Percentiles rank a stretch among this genome's conserved stretches.
phyloP scores from a whole-genome alignment of 2,797 vertebrate genomes.

The Dicrostonyx torquatus region DNA sequence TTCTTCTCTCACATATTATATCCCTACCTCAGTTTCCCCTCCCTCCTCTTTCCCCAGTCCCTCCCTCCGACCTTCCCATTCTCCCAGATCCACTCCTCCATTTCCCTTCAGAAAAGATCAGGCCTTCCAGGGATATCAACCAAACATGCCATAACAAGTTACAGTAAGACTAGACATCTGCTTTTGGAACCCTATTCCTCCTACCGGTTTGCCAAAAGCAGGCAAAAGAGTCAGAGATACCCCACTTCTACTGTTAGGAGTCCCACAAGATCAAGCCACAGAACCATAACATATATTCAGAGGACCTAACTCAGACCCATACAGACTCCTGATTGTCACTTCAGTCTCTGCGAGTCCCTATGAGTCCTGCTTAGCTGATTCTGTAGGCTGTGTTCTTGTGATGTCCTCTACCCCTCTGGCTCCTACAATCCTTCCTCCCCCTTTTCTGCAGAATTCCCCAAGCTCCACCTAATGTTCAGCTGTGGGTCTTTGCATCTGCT shows the following conservation, averaged over 20 bases:
- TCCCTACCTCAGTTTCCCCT: background rate
- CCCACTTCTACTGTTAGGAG: too few relatives aligned
- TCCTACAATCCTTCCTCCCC: too few relatives aligned
- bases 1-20: background rate
- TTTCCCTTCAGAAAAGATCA: background rate
- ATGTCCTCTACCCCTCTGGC: background rate
- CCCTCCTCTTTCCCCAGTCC: background rate
- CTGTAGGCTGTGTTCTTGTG: background rate
- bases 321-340: background rate
- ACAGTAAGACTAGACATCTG: background rate
- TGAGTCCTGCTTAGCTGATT: background rate
- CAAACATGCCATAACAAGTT: background rate
- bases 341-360: background rate
- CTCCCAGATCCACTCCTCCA: background rate
- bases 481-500: background rate
- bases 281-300: background rate
- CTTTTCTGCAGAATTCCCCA: background rate
- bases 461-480: background rate
- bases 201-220: background rate
- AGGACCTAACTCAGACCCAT: background rate
- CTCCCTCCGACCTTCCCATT: background rate
- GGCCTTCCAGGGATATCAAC: background rate
- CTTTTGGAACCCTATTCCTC: too few relatives aligned
- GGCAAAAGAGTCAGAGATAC: background rate
- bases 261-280: background rate